Evolutionary conservation across 1,140 invertebrate species (phyloP).

Genomic region (Cydia fagiglandana): DNA sequence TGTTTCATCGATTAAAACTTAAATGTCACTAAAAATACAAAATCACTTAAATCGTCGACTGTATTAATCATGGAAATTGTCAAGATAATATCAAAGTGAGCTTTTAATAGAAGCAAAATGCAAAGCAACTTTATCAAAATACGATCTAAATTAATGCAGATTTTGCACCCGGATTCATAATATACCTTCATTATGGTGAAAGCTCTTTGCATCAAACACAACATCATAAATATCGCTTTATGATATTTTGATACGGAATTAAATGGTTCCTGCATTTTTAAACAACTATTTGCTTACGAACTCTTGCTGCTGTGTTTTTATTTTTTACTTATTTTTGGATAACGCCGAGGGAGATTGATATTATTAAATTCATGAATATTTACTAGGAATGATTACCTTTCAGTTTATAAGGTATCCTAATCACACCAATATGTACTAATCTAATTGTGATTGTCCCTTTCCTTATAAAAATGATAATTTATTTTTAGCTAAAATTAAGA

Average conservation of each 20-base stretch:
- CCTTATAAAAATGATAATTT: too few relatives aligned
- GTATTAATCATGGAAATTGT: not conserved
- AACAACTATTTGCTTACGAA: too few relatives aligned
- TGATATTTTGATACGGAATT: not conserved
- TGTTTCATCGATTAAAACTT: too few relatives aligned
- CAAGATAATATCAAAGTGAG: not conserved
- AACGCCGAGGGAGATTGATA: too few relatives aligned
- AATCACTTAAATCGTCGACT: not conserved
- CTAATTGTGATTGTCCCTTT: too few relatives aligned
- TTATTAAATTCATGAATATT: too few relatives aligned
- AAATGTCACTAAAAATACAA: not conserved
- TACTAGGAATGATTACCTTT: too few relatives aligned
- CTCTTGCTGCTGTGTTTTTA: too few relatives aligned
- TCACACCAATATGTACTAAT: too few relatives aligned
- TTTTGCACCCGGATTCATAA: conserved; percentile 1
- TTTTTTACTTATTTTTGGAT: too few relatives aligned
- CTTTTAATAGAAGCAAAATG: not conserved
- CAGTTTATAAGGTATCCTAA: too few relatives aligned
- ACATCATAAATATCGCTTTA: not conserved
- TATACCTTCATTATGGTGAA: not conserved
- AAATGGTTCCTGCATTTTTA: not conserved
- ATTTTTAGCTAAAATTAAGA: too few relatives aligned
- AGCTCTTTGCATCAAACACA: not conserved
- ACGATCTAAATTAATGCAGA: conserved; percentile 16
- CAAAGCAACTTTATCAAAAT: conserved; percentile 1